Conservation (phyloP, 2,797 vertebrate genomes). For the Aeoliscus strigatus region DNA sequence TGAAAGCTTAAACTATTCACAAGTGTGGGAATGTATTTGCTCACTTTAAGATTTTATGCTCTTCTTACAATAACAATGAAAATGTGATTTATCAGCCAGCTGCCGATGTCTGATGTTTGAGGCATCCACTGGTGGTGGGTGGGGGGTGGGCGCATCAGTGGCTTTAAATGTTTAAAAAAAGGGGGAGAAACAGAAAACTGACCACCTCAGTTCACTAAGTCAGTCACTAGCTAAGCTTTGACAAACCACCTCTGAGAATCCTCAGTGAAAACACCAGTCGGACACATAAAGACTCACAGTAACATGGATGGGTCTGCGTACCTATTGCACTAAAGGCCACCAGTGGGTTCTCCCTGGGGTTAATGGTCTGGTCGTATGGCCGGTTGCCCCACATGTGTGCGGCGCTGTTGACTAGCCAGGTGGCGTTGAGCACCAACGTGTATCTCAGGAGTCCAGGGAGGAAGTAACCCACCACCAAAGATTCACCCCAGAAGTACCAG, state of each 20-base stretch:
- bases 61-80: too few species aligned
- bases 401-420: constrained; percentile 95
- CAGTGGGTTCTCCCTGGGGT: constrained; percentile 86
- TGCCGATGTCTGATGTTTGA: too few species aligned
- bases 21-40: too few species aligned
- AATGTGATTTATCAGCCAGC: too few species aligned
- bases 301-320: constrained; percentile 49
- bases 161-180: too few species aligned
- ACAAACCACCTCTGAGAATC: not conserved
- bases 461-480: constrained; percentile 75
- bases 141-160: too few species aligned
- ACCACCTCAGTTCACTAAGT: too few species aligned
- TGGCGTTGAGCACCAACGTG: constrained; percentile 78
- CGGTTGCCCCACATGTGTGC: constrained; percentile 93
- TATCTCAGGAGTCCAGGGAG: constrained; percentile 85
- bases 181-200: too few species aligned
- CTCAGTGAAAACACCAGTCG: constrained; percentile 1
- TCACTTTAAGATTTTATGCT: too few species aligned
- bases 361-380: constrained; percentile 85
- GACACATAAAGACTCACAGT: not conserved
- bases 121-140: too few species aligned
- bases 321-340: constrained; percentile 87
- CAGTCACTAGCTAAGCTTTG: not conserved
- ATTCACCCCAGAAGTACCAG: constrained; percentile 90
- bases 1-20: too few species aligned